Evolutionary conservation across 2,113 vertebrate genomes (phyloP), one percentile per base, ranked within the genome.

Genomic region (Bubo scandiacus): DNA sequence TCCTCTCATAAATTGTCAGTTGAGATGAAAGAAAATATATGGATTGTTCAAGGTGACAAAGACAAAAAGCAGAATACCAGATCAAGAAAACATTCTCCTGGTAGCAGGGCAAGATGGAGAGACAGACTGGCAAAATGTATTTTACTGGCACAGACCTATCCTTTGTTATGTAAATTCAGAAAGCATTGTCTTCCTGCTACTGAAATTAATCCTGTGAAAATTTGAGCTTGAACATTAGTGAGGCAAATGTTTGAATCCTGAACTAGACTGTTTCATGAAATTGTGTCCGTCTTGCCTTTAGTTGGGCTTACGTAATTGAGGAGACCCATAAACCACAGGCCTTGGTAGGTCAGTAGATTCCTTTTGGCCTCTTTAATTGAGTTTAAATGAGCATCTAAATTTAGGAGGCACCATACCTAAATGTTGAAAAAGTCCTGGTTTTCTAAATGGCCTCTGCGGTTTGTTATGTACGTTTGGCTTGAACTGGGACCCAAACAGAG

Each of bases 301-400:
- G 30, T 40, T 77, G 47, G 30, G 23, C 36, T 43, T 51, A 1
- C 0, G 0, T 71, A 13, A 30, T 30, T 80, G n/a, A 83, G n/a
- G 27, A 79, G 78, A 68, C 21, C 29, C 5, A 1, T 5, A 23
- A 72, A 32, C 49, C 27, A 26, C 18, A 10, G 12, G 49, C 22
- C 32, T 57, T 43, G 21, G 26, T 21, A 47, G 59, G 61, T 32
- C 27, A 26, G 5, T 6, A 12, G 36, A 38, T 74, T 78, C 5
- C 7, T 80, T 88, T 57, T 79, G 66, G 27, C 13, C 42, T n/a
- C 13, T 79, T 42, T 20, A 51, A 16, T 20, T 52, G 5, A 20
- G 10, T 71, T 77, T 45, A 52, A 77, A 65, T 27, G 29, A 71
- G 51, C 45, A 73, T 63, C 55, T 81, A 3, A 65, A 73, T 68